phyloP scores from a whole-genome alignment of 2,113 vertebrate genomes.

The Aythya baeri region DNA sequence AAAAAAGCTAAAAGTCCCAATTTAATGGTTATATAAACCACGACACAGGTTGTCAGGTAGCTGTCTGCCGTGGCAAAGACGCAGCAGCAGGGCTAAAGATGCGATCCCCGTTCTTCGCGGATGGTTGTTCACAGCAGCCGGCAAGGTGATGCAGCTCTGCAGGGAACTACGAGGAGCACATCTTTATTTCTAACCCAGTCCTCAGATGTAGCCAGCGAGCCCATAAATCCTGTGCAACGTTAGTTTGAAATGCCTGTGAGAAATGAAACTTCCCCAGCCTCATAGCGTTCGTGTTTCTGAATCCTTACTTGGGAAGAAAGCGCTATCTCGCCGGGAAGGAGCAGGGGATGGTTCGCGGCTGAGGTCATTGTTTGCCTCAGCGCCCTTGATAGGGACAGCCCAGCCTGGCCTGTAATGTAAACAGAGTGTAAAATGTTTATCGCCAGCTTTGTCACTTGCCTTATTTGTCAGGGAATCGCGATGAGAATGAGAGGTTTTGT shows the following conservation, averaged over 20 bases:
- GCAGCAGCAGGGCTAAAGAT: neutral
- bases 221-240: neutral
- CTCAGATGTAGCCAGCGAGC: neutral
- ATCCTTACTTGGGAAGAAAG: slow-evolving; percentile 74
- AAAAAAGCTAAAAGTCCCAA: fast-evolving
- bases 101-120: fast-evolving
- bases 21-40: neutral
- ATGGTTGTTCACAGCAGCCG: fast-evolving
- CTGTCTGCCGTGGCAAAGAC: neutral
- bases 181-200: neutral
- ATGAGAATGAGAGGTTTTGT: slow-evolving; percentile 70
- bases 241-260: neutral
- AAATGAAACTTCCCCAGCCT: neutral
- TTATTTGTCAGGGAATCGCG: slow-evolving; percentile 78
- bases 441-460: slow-evolving; percentile 65
- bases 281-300: neutral
- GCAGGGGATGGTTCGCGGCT: slow-evolving; percentile 40
- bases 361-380: slow-evolving; percentile 69
- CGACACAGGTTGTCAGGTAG: neutral
- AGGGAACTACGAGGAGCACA: neutral
- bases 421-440: slow-evolving; percentile 72
- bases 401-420: slow-evolving; percentile 66
- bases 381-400: slow-evolving; percentile 39
- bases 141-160: neutral
- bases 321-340: neutral